Percentiles rank a stretch among this genome's conserved stretches.
These are phyloP conservation scores for Aphelocoma californica DNA, from an alignment of 2,797 vertebrate species.

Conservation along the genomic window DNA sequence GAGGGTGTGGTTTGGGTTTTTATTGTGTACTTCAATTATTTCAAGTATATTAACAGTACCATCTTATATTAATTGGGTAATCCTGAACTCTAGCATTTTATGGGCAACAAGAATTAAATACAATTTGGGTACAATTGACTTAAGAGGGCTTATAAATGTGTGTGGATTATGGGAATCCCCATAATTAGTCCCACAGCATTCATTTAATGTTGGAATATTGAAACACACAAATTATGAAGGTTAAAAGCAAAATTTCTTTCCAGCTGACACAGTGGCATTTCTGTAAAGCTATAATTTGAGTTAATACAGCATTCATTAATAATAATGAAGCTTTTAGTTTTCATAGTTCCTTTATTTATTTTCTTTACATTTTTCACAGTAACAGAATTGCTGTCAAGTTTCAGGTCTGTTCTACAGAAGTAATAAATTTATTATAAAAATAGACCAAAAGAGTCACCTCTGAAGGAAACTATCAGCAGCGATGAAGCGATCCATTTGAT, in stretches of 20 bases:
- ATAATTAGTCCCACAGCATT: slow-evolving; percentile 71
- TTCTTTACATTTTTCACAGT: slow-evolving; percentile 45
- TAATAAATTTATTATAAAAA: slow-evolving; percentile 62
- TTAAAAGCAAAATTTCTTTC: slow-evolving; percentile 68
- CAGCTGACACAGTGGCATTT: slow-evolving; percentile 65
- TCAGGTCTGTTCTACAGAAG: slow-evolving; percentile 53
- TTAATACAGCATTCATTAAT: slow-evolving; percentile 67
- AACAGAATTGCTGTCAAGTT: slow-evolving; percentile 53
- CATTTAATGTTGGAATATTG: slow-evolving; percentile 60
- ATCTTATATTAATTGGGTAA: slow-evolving; percentile 59
- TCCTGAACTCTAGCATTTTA: slow-evolving; percentile 60
- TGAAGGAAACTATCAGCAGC: slow-evolving; percentile 54
- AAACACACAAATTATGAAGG: slow-evolving; percentile 67
- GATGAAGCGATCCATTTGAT: slow-evolving; percentile 73
- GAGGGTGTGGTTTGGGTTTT: neutral
- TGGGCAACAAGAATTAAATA: slow-evolving; percentile 51
- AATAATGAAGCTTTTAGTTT: slow-evolving; percentile 62
- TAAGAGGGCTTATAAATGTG: slow-evolving; percentile 63
- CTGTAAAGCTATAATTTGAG: slow-evolving; percentile 66
- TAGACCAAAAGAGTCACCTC: slow-evolving; percentile 55
- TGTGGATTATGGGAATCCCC: slow-evolving; percentile 56
- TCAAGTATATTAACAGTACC: slow-evolving; percentile 53
- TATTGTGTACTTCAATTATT: slow-evolving; percentile 58
- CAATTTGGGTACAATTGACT: slow-evolving; percentile 59
- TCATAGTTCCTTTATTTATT: slow-evolving; percentile 53